Evolutionary conservation across 2,888 invertebrate species (phyloP).

Genomic region (Apotomis betuletana): DNA sequence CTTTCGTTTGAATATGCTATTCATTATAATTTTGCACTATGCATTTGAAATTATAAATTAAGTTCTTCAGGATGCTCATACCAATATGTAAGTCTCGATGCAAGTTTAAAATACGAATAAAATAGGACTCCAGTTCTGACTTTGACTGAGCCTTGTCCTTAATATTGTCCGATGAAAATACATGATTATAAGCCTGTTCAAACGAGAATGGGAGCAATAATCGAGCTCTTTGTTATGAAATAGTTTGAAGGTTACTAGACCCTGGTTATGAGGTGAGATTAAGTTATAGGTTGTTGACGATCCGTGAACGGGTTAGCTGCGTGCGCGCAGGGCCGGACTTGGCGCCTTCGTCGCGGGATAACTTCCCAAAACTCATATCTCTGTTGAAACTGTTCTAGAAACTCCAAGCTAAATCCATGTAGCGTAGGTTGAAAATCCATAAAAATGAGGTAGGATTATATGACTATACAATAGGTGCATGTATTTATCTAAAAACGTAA

Average conservation of each 20-base stretch:
- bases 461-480: background rate
- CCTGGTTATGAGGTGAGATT: conserved; percentile 56
- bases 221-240: conserved; percentile 47
- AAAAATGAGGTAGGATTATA: background rate
- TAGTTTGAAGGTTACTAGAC: conserved; percentile 47
- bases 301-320: conserved; percentile 64
- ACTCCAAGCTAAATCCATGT: background rate
- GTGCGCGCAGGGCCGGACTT: conserved; percentile 60
- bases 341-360: background rate
- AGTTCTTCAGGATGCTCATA: background rate
- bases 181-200: background rate
- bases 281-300: conserved; percentile 71
- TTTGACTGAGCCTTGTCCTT: background rate
- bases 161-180: background rate
- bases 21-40: background rate
- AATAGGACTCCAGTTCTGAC: background rate
- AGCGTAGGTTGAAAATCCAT: background rate
- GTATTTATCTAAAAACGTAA: conserved; percentile 1
- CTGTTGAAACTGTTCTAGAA: background rate
- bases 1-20: conserved; percentile 1
- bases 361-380: background rate
- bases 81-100: too few species aligned
- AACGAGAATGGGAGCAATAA: conserved; percentile 41
- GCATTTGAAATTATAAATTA: background rate
- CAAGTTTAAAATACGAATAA: background rate